Conservation (phyloP, 2,113 vertebrate species). For the Pseudorhombus dupliciocellatus region DNA sequence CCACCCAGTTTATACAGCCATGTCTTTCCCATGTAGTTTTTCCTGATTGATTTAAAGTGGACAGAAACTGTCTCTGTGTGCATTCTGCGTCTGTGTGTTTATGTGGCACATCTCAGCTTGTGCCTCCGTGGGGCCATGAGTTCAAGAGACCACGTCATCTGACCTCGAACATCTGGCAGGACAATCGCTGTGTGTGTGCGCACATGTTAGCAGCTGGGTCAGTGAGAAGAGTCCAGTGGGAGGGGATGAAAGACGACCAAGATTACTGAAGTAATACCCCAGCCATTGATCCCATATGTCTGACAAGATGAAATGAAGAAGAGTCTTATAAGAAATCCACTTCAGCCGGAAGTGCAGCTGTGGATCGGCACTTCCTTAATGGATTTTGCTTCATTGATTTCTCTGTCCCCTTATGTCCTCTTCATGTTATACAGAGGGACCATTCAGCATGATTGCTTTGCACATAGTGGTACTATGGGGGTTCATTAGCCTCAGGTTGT, state of each 20-base stretch:
- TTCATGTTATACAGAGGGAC: neutral
- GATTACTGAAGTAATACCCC: constrained; percentile 33
- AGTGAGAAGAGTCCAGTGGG: constrained; percentile 33
- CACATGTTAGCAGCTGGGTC: constrained; percentile 39
- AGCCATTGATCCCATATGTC: constrained; percentile 54
- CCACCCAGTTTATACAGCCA: neutral
- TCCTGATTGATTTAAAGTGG: constrained; percentile 2
- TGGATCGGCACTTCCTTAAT: neutral
- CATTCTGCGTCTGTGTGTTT: constrained; percentile 10
- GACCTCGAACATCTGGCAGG: constrained; percentile 67
- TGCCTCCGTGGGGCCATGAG: constrained; percentile 57
- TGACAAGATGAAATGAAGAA: constrained; percentile 34
- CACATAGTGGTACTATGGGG: too few species aligned
- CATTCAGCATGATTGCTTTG: neutral
- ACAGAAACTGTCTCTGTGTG: neutral
- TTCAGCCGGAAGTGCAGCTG: constrained; percentile 17
- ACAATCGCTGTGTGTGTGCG: constrained; percentile 55
- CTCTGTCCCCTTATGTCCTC: neutral
- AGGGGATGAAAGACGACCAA: constrained; percentile 43
- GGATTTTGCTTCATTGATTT: neutral
- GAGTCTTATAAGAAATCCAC: constrained; percentile 15
- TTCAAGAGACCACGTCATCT: constrained; percentile 67
- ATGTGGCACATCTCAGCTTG: constrained; percentile 41
- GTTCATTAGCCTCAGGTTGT: too few species aligned
- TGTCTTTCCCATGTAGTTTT: neutral